Evolutionary conservation across 2,113 vertebrate genomes (phyloP), one percentile per base, ranked within the genome.

Genomic region (Neogobius melanostomus): DNA sequence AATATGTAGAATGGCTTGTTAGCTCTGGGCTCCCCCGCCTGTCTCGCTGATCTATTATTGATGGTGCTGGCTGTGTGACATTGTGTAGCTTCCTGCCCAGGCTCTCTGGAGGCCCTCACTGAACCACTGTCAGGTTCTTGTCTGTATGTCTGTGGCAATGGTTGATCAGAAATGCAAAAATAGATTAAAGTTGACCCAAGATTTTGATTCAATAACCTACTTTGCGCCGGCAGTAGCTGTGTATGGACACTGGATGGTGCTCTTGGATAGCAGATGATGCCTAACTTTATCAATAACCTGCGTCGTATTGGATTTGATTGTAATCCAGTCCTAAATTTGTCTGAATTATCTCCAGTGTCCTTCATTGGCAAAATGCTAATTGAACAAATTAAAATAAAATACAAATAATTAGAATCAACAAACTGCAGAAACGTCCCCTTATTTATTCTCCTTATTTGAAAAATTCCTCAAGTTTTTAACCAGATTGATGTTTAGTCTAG

Each of bases 11-110:
- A 74, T 77, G 76, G 76, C 57, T 89, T 83, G 81, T 86, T 87
- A 74, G 82, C 82, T 88, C 85, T 88, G 83, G 87, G 86, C 86
- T 82, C 72, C 76, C 21, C 71, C 47, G 75, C 72, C 69, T 77
- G 75, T 88, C 73, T 77, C 7, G 11, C 21, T 64, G 47, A 84
- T 89, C 68, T 76, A 91, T 87, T 90, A 90, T 90, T 88, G 52
- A 90, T 66, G 54, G 47, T 7, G 6, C 61, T 36, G 71, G 64
- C 73, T 74, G 76, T 57, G 67, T 68, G 81, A 80, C 68, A 68
- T 68, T 21, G 28, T 76, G 66, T 75, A 72, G 74, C 80, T 81
- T 83, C 82, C 82, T 77, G 70, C 62, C 47, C n/a, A 10, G 51
- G 65, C 65, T 76, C 77, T 66, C 65, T n/a, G 5, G 21, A 74